A percentile compares a stretch with the other conserved stretches of the same genome.
Conservation (phyloP, 2,797 vertebrate genomes). For the Acanthopagrus latus region DNA sequence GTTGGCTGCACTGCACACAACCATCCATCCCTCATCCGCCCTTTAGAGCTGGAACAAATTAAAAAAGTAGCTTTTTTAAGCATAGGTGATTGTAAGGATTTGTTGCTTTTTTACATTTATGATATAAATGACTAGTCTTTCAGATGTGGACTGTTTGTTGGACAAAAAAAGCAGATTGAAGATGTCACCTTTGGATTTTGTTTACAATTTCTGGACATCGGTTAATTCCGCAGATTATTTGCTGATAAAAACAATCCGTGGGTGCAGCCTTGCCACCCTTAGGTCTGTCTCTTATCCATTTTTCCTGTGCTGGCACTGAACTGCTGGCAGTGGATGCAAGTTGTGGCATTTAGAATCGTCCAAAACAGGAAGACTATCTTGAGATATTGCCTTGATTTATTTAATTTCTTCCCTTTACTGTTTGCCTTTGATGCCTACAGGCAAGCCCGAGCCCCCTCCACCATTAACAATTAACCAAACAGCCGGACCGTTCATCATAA, state of each 20-base stretch:
- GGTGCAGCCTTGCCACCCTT: neutral
- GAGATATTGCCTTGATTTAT: constrained; percentile 12
- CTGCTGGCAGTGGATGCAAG: neutral
- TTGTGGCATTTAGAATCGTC: neutral
- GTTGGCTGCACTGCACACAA: neutral
- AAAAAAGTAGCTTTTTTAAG: no score
- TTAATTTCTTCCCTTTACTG: constrained; percentile 16
- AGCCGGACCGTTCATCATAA: constrained; percentile 48
- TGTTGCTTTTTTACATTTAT: no score
- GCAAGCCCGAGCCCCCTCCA: constrained; percentile 11
- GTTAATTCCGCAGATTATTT: no score
- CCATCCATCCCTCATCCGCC: no score
- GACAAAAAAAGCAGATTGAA: no score
- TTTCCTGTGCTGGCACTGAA: constrained; percentile 3
- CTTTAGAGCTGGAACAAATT: no score
- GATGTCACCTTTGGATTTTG: no score
- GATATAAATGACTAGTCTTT: no score
- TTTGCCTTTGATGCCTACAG: constrained; percentile 25
- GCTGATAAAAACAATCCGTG: no score
- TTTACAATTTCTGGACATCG: no score
- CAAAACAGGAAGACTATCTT: neutral
- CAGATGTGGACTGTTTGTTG: no score
- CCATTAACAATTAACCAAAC: constrained; percentile 35
- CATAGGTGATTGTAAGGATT: no score
- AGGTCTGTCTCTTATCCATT: neutral